Conservation (phyloP, 2,888 invertebrate genomes). For the Pheosia gnoma region DNA sequence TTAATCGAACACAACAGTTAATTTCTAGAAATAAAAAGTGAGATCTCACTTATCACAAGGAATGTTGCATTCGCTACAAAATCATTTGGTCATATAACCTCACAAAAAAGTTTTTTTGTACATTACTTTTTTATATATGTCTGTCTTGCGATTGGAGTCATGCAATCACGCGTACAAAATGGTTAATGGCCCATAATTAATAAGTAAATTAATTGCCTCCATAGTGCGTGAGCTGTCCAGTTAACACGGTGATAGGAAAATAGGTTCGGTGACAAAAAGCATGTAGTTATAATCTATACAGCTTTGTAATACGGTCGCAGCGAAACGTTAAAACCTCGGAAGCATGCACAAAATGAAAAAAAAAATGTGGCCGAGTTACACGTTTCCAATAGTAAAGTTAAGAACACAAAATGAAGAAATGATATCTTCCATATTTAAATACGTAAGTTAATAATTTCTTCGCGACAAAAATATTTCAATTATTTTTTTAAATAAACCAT, state of each 20-base stretch:
- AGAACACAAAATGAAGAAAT: slow-evolving; percentile 63
- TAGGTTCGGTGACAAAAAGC: slow-evolving; percentile 47
- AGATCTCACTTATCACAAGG: too few species aligned
- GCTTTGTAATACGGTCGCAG: slow-evolving; percentile 44
- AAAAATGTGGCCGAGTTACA: slow-evolving; percentile 62
- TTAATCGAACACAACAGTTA: too few species aligned
- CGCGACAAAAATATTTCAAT: slow-evolving; percentile 64
- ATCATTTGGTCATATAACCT: too few species aligned
- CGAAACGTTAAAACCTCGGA: slow-evolving; percentile 63
- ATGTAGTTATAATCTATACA: slow-evolving; percentile 62
- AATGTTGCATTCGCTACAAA: too few species aligned
- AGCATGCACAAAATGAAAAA: slow-evolving; percentile 68
- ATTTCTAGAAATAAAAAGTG: too few species aligned
- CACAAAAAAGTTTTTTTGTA: neutral
- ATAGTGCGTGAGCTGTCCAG: slow-evolving; percentile 69
- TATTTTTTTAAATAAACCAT: slow-evolving; percentile 15
- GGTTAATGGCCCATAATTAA: slow-evolving; percentile 76
- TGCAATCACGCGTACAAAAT: slow-evolving; percentile 73
- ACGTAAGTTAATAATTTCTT: slow-evolving; percentile 71
- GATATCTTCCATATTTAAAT: slow-evolving; percentile 78
- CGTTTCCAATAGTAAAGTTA: slow-evolving; percentile 75
- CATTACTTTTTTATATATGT: slow-evolving; percentile 32
- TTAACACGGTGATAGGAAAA: slow-evolving; percentile 49
- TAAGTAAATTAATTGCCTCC: slow-evolving; percentile 78
- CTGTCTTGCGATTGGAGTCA: slow-evolving; percentile 62